phyloP scores from a whole-genome alignment of 1,140 invertebrate species.

The Linepithema humile region DNA sequence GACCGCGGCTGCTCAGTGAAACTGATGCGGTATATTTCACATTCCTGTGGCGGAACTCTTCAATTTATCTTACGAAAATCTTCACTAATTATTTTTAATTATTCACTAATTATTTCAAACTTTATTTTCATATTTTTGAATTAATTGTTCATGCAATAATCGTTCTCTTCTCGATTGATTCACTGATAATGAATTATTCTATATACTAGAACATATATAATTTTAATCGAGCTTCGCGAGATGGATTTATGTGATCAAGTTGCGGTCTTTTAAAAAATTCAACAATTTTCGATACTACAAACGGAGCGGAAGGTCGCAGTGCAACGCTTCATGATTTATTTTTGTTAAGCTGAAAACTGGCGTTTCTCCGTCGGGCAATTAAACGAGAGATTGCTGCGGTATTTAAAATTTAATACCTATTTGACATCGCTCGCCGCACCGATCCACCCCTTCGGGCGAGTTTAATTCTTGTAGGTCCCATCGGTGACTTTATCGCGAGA shows the following conservation, averaged over 20 bases:
- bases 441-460: slow-evolving; percentile 77
- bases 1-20: slow-evolving; percentile 27
- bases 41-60: background rate
- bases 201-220: background rate
- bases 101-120: too few relatives aligned
- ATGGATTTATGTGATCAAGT: background rate
- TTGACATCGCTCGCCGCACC: slow-evolving; percentile 56
- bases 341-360: background rate
- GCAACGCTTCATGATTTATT: background rate
- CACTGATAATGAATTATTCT: background rate
- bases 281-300: background rate
- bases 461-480: slow-evolving; percentile 83
- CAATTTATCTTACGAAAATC: background rate
- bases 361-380: slow-evolving; percentile 21
- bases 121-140: background rate
- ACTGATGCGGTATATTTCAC: slow-evolving; percentile 6
- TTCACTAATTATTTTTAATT: too few relatives aligned
- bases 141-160: background rate
- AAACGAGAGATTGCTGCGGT: slow-evolving; percentile 33
- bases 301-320: background rate
- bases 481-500: slow-evolving; percentile 83
- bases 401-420: slow-evolving; percentile 71
- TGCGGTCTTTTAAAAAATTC: background rate
- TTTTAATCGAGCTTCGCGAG: background rate
- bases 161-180: background rate